Evolutionary conservation across 2,888 invertebrate genomes (phyloP).

Genomic region (Hylaea fasciaria): DNA sequence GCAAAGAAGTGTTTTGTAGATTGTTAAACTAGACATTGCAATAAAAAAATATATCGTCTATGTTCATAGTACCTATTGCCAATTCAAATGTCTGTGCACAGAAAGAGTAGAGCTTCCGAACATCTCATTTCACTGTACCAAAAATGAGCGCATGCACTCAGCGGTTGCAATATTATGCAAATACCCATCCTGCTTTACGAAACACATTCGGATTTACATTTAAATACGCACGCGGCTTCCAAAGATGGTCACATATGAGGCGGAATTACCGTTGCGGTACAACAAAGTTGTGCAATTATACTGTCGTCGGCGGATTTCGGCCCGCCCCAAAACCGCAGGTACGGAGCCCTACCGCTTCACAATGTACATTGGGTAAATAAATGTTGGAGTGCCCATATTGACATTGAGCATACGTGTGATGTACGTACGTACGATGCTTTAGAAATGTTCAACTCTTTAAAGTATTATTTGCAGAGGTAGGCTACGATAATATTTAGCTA

Average conservation of each 20-base stretch:
- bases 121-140: conserved; percentile 24
- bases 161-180: conserved; percentile 39
- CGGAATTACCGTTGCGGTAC: conserved; percentile 46
- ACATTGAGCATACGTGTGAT: no score
- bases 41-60: no score
- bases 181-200: conserved; percentile 38
- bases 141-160: conserved; percentile 40
- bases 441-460: no score
- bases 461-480: no score
- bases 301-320: conserved; percentile 51
- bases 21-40: no score
- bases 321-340: conserved; percentile 51
- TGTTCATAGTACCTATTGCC: no score
- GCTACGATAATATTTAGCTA: no score
- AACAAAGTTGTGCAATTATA: conserved; percentile 58
- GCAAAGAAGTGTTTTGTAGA: no score
- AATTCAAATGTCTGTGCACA: not conserved
- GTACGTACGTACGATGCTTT: no score
- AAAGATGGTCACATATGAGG: conserved; percentile 47
- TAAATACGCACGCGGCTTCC: conserved; percentile 48
- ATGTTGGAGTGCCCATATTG: not conserved
- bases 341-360: conserved; percentile 26
- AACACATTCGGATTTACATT: conserved; percentile 45
- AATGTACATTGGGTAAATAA: conserved; percentile 7
- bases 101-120: conserved; percentile 10